Percentiles rank a stretch among this genome's conserved stretches.
Conservation (phyloP, 2,797 vertebrate genomes). For the Galaxias olidus region DNA sequence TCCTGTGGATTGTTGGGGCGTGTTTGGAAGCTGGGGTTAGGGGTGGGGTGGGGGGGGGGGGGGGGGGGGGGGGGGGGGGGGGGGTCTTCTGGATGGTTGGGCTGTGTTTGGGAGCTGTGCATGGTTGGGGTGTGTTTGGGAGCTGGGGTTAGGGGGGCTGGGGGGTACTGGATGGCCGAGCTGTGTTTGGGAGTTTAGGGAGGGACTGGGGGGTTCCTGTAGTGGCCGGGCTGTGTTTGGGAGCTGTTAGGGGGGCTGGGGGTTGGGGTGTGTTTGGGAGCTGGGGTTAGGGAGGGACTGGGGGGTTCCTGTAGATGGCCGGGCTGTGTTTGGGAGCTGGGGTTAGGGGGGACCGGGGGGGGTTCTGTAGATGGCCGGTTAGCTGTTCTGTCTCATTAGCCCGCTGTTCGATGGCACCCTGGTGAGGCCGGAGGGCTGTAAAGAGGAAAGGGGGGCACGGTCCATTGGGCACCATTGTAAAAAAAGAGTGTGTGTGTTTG, state of each 20-base stretch:
- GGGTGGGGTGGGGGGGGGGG: constrained; percentile 32
- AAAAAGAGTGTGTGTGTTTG: constrained; percentile 8
- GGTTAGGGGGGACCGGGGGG: constrained; percentile 31
- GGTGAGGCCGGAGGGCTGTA: constrained; percentile 45
- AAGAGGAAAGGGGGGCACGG: constrained; percentile 43
- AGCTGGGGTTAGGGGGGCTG: constrained; percentile 22
- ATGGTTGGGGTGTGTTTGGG: constrained; percentile 28
- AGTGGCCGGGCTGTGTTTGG: constrained; percentile 52
- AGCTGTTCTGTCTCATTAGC: constrained; percentile 73
- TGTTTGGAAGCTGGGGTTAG: constrained; percentile 24
- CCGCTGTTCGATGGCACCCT: constrained; percentile 50
- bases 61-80: constrained; percentile 12
- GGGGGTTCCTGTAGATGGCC: constrained; percentile 34
- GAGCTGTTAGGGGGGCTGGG: constrained; percentile 29
- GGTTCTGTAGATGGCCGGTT: constrained; percentile 48
- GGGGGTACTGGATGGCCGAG: constrained; percentile 45
- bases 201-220: constrained; percentile 23
- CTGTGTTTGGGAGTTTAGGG: constrained; percentile 44
- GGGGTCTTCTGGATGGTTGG: constrained; percentile 47
- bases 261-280: constrained; percentile 27
- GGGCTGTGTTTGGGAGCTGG: constrained; percentile 28
- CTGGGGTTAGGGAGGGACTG: constrained; percentile 29
- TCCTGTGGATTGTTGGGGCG: constrained; percentile 25
- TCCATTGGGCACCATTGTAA: constrained; percentile 37
- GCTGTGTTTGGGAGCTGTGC: too few species aligned